These are phyloP conservation scores for Cremastobaeus sp. DNA, from an alignment of 2,888 invertebrate species.

Conservation along the genomic window DNA sequence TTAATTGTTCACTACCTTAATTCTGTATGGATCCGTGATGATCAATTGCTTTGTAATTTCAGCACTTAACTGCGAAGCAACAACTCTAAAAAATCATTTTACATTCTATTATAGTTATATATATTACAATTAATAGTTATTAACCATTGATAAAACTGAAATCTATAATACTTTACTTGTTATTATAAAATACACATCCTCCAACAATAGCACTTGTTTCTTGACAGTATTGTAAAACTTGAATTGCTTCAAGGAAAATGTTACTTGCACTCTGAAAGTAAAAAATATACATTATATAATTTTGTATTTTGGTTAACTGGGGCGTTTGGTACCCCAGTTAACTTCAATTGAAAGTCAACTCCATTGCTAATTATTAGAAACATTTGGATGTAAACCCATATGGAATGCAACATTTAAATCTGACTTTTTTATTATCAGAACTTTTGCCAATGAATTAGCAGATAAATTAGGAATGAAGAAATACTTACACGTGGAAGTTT, in stretches of 20 bases:
- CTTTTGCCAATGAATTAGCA: too few relatives aligned
- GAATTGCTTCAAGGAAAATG: constrained; percentile 91
- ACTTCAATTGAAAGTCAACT: too few relatives aligned
- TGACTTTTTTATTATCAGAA: too few relatives aligned
- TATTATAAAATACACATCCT: constrained; percentile 91
- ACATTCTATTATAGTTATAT: too few relatives aligned
- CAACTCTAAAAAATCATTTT: constrained; percentile 85
- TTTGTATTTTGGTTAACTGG: too few relatives aligned
- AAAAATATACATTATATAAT: too few relatives aligned
- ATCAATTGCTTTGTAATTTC: constrained; percentile 87
- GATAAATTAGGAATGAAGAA: constrained; percentile 12
- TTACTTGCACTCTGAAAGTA: constrained; percentile 89
- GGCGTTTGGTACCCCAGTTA: too few relatives aligned
- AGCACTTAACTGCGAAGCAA: constrained; percentile 86
- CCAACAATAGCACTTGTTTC: constrained; percentile 88
- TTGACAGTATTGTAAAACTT: constrained; percentile 91
- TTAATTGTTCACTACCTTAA: constrained; percentile 81
- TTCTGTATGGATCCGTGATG: constrained; percentile 89
- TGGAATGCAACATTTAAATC: too few relatives aligned
- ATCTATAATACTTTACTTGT: constrained; percentile 82
- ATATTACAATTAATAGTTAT: neutral
- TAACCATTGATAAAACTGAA: neutral
- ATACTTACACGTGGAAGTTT: constrained; percentile 86
- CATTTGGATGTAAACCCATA: too few relatives aligned
- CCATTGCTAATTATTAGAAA: too few relatives aligned